A percentile compares a stretch with the other conserved stretches of the same genome.
phyloP scores from a whole-genome alignment of 2,797 vertebrate genomes.

The Danio aesculapii region DNA sequence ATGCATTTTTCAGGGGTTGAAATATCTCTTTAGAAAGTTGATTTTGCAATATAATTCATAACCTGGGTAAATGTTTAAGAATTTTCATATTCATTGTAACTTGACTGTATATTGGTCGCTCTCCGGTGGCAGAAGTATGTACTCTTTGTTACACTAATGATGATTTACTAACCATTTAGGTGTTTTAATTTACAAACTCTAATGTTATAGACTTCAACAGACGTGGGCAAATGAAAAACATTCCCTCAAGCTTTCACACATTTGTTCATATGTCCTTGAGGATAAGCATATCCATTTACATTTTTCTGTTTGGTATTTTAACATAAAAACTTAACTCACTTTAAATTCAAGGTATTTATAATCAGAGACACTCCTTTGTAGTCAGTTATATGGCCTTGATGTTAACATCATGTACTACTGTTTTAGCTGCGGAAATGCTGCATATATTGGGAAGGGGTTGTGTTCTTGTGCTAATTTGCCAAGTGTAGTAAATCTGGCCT shows the following conservation, averaged over 20 bases:
- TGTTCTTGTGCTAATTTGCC: no score
- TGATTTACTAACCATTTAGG: constrained; percentile 1
- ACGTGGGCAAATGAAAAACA: background rate
- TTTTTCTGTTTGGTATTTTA: background rate
- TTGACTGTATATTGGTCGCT: background rate
- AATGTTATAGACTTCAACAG: background rate
- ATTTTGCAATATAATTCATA: background rate
- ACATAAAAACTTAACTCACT: background rate
- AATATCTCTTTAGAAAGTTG: background rate
- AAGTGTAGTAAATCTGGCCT: no score
- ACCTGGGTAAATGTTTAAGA: constrained; percentile 5
- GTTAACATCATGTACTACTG: background rate
- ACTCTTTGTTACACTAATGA: background rate
- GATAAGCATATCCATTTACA: background rate
- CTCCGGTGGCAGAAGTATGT: background rate
- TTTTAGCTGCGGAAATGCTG: background rate
- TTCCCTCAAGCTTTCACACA: constrained; percentile 2
- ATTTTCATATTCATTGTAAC: background rate
- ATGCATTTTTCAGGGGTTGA: no score
- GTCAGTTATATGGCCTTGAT: background rate
- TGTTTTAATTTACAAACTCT: background rate
- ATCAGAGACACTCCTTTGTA: background rate
- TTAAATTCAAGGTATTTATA: background rate
- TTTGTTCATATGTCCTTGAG: constrained; percentile 2
- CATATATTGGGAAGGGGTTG: no score